Base-by-base conservation (phyloP, 2,797 vertebrate species). In the Sarcophilus harrisii region DNA sequence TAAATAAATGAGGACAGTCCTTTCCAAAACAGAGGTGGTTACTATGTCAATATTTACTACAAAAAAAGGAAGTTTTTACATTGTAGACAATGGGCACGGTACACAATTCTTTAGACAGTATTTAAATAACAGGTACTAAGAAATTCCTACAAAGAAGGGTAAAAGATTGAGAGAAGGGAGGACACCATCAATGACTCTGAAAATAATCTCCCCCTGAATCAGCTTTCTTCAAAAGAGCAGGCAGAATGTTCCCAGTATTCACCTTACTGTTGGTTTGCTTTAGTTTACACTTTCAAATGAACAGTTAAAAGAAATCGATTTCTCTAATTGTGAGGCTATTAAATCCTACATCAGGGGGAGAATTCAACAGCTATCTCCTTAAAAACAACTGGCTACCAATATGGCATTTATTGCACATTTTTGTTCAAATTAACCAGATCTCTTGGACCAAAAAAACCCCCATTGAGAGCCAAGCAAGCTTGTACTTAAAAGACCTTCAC, bases 391-490 rank as follows among this genome's bases (percentile, higher is more conserved):
- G 98, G 97, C 97, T 97, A 96, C 92, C 59, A 97, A 98, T 97
- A 97, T 55, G 96, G 98, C 95, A 98, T 98, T 98, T 96, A 95
- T 93, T 95, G 57, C 96, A 97, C 97, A 97, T 98, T 98, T 98
- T 96, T 98, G 62, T 95, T 96, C 96, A 95, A 95, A 58, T 96
- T 96, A 98, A 97, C 29, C 94, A 89, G 96, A 97, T 93, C 95
- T 58, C 95, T 95, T 96, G 18, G 4, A 93, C 90, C 27, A 92
- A 81, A 94, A 49, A 94, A 92, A 95, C 95, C 93, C 58, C 30
- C 24, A 89, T 95, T 97, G 97, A 93, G 94, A 96, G n/a, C 96
- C 93, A 97, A 58, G 92, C 96, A 96, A 52, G 28, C 96, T 92
- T 45, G 30, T 91, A 89, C 96, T 97, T 91, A 45, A 66, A 87